A percentile compares a stretch with the other conserved stretches of the same genome.
Evolutionary conservation across 2,888 invertebrate species (phyloP).

Genomic region (Lampropteryx suffumata): DNA sequence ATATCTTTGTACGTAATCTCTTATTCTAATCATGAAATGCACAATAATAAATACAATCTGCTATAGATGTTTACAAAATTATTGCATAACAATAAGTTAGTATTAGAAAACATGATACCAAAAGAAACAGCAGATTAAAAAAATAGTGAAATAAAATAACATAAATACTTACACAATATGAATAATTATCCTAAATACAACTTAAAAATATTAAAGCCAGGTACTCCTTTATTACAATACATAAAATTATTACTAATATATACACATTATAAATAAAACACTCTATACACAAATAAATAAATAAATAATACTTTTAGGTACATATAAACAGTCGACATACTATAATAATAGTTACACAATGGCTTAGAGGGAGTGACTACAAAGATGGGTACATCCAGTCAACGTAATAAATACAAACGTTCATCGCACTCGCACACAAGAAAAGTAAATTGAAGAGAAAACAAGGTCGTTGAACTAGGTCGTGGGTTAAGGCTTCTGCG

Average conservation of each 20-base stretch:
- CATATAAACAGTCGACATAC: conserved; percentile 30
- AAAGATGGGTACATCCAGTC: conserved; percentile 48
- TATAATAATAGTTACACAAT: conserved; percentile 36
- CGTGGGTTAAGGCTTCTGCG: conserved; percentile 84
- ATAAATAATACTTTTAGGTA: conserved; percentile 39
- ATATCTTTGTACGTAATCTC: conserved; percentile 27
- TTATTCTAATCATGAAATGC: conserved; percentile 25
- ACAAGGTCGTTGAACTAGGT: conserved; percentile 65
- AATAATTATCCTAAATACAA: conserved; percentile 47
- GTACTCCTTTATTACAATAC: conserved; percentile 50
- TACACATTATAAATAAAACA: conserved; percentile 34
- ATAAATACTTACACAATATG: conserved; percentile 35
- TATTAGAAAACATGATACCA: conserved; percentile 17
- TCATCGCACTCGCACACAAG: conserved; percentile 58
- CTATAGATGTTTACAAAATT: conserved; percentile 23
- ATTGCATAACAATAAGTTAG: conserved; percentile 12
- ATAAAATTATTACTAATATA: conserved; percentile 45
- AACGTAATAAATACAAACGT: conserved; percentile 59
- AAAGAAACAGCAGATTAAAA: conserved; percentile 10
- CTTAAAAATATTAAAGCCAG: conserved; percentile 76
- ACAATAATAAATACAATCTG: conserved; percentile 28
- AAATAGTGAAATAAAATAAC: conserved; percentile 36
- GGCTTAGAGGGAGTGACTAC: conserved; percentile 45
- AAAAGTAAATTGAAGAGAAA: conserved; percentile 65
- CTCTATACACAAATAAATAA: conserved; percentile 29